Evolutionary conservation across 2,113 vertebrate genomes (phyloP).

Genomic region (Nettapus auritus): DNA sequence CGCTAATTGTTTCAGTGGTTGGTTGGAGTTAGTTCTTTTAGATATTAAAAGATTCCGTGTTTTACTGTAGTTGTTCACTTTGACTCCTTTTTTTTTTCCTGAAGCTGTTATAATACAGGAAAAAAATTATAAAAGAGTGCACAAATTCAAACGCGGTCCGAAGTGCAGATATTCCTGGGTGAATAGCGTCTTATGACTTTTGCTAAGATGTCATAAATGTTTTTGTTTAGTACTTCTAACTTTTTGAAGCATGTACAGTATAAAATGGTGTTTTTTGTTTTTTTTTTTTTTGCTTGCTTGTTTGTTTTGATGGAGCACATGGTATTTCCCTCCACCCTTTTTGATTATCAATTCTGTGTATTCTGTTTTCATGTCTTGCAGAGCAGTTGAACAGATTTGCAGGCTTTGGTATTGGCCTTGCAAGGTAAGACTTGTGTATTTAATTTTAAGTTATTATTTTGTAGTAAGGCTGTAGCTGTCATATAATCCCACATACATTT

Average conservation of each 20-base stretch:
- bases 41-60: not conserved
- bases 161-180: not conserved
- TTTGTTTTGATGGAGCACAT: not conserved
- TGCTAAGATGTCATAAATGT: not conserved
- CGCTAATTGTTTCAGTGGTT: not conserved
- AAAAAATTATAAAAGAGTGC: not conserved
- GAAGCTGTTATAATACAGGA: not conserved
- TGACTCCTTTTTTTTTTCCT: not conserved
- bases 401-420: constrained; percentile 91
- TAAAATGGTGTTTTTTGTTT: not conserved
- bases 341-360: constrained; percentile 23
- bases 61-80: not conserved
- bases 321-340: not conserved
- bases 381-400: constrained; percentile 91
- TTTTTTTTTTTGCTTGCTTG: not conserved
- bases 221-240: not conserved
- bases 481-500: rapidly evolving
- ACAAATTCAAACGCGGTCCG: not conserved
- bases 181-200: not conserved
- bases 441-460: not conserved
- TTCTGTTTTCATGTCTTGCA: constrained; percentile 70
- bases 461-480: not conserved
- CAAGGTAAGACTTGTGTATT: constrained; percentile 82
- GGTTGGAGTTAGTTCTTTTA: not conserved
- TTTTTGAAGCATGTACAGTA: not conserved